These are phyloP conservation scores for Scomber scombrus DNA, from an alignment of 2,113 vertebrate species.

Conservation along the genomic window DNA sequence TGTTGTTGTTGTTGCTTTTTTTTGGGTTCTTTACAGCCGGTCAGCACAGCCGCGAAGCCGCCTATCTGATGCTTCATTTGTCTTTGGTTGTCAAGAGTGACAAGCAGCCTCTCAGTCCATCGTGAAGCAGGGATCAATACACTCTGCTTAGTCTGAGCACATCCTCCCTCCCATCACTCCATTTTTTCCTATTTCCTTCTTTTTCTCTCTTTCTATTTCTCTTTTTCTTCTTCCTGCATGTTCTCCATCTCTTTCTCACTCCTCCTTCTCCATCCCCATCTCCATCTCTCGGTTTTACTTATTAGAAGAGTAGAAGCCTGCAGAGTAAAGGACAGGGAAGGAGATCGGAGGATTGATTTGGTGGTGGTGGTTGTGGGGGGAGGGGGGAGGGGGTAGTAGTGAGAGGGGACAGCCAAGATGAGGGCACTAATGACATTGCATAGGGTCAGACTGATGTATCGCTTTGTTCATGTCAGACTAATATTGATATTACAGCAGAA, in stretches of 20 bases:
- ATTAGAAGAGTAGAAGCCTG: not conserved
- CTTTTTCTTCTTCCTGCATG: not conserved
- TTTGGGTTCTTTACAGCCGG: conserved; percentile 41
- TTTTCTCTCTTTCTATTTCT: not conserved
- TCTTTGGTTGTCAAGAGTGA: conserved; percentile 52
- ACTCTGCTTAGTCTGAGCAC: conserved; percentile 64
- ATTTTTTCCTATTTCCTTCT: not conserved
- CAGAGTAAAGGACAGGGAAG: conserved; percentile 8
- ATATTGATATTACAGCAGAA: conserved; percentile 1
- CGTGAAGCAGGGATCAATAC: conserved; percentile 64
- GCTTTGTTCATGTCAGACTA: conserved; percentile 22
- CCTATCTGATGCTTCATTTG: conserved; percentile 57
- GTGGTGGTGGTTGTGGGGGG: conserved; percentile 2
- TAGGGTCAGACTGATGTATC: not conserved
- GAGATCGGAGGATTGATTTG: conserved; percentile 37
- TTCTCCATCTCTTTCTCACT: not conserved
- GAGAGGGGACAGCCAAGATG: not conserved
- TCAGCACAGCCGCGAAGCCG: conserved; percentile 53
- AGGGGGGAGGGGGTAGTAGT: not conserved
- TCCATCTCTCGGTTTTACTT: conserved; percentile 25
- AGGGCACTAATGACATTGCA: conserved; percentile 45
- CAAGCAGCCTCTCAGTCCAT: conserved; percentile 60
- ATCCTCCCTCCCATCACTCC: conserved; percentile 31
- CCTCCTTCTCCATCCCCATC: not conserved
- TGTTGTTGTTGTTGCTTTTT: conserved; percentile 32